Percentiles rank a stretch among this genome's conserved stretches.
Evolutionary conservation across 2,888 invertebrate genomes (phyloP).

Genomic region (Toxonevra muliebris): DNA sequence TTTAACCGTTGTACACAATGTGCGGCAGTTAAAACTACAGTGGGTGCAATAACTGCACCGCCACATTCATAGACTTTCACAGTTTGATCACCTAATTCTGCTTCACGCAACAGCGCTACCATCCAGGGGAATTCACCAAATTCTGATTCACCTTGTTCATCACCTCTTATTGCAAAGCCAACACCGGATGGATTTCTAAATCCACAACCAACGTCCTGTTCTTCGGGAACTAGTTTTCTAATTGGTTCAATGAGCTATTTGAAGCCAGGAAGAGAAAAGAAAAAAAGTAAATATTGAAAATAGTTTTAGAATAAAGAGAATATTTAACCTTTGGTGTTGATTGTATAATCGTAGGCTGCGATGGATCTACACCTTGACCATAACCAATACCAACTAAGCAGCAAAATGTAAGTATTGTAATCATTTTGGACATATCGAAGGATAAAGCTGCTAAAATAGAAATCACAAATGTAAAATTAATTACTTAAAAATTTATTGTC

Average conservation of each 20-base stretch:
- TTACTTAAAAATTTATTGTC: too few species aligned
- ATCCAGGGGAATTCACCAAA: constrained; percentile 66
- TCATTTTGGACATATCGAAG: too few species aligned
- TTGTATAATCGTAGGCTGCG: constrained; percentile 16
- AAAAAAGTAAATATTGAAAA: neutral
- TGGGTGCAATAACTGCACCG: constrained; percentile 57
- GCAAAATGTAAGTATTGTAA: too few species aligned
- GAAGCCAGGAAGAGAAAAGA: too few species aligned
- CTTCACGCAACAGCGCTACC: constrained; percentile 66
- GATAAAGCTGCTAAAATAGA: too few species aligned
- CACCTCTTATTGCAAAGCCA: constrained; percentile 75
- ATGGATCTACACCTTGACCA: constrained; percentile 22
- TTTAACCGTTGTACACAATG: constrained; percentile 71
- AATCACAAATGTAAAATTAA: too few species aligned
- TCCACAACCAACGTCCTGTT: constrained; percentile 70
- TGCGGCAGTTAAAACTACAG: constrained; percentile 81
- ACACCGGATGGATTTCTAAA: constrained; percentile 76
- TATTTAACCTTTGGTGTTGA: constrained; percentile 14
- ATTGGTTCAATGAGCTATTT: constrained; percentile 24
- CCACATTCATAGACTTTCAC: constrained; percentile 66
- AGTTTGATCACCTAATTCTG: constrained; percentile 36
- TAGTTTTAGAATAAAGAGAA: neutral
- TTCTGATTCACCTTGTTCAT: constrained; percentile 71
- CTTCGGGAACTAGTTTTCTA: constrained; percentile 28
- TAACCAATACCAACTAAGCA: too few species aligned